Conservation (phyloP, 2,113 vertebrate genomes). For the Cyphomyrus plagiostoma region DNA sequence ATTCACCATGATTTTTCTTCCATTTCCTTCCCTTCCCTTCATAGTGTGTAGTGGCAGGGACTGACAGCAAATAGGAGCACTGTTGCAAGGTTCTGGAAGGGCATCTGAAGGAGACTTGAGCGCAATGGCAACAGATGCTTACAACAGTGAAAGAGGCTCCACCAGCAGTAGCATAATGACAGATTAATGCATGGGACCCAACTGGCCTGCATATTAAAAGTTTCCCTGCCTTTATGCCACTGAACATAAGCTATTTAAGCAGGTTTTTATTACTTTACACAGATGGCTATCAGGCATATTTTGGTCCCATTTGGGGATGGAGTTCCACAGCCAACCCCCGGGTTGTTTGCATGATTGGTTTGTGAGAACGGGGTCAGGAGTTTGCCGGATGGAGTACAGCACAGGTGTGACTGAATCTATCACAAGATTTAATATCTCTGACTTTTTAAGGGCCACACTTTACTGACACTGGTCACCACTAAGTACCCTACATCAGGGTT, state of each 20-base stretch:
- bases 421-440: not conserved
- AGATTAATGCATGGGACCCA: not conserved
- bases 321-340: not conserved
- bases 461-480: not conserved
- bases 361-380: not conserved
- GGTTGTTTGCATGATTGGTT: not conserved
- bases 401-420: not conserved
- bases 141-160: not conserved
- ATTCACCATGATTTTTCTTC: not conserved
- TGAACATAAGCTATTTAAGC: slow-evolving; percentile 8
- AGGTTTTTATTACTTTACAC: not conserved
- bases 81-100: not conserved
- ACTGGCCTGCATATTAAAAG: not conserved
- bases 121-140: not conserved
- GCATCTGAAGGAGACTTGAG: not conserved
- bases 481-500: not conserved
- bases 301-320: not conserved
- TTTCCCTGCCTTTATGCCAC: not conserved
- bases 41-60: not conserved
- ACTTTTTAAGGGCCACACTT: not conserved
- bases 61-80: not conserved
- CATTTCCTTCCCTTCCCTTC: not conserved
- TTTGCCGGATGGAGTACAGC: not conserved
- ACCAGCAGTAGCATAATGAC: not conserved
- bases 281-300: not conserved